A percentile compares a stretch with the other conserved stretches of the same genome.
Evolutionary conservation across 2,113 vertebrate species (phyloP).

Genomic region (Barnardius zonarius): DNA sequence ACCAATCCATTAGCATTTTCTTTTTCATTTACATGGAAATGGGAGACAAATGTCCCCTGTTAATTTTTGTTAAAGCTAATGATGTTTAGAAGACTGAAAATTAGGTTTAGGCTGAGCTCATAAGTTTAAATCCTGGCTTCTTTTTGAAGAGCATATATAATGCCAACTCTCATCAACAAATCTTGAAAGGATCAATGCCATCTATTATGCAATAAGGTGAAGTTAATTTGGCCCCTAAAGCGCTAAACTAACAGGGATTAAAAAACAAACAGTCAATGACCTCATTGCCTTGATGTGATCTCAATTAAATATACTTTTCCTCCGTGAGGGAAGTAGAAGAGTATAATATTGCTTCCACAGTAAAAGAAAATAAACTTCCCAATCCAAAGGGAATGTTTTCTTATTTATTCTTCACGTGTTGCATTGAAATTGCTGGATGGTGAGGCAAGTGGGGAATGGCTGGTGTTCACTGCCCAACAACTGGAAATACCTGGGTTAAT

Average conservation of each 20-base stretch:
- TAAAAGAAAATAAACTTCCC: conserved; percentile 54
- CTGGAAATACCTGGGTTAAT: not conserved
- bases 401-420: not conserved
- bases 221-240: conserved; percentile 44
- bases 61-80: not conserved
- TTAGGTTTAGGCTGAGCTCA: conserved; percentile 30
- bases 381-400: not conserved
- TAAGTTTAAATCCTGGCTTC: conserved; percentile 17
- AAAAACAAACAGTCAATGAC: conserved; percentile 56
- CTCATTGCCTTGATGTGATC: conserved; percentile 58
- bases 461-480: not conserved
- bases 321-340: not conserved
- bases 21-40: not conserved
- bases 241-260: conserved; percentile 42
- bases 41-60: not conserved
- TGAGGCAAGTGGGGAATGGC: not conserved
- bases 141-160: not conserved
- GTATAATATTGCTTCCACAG: conserved; percentile 4
- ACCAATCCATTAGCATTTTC: not conserved
- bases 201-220: conserved; percentile 31
- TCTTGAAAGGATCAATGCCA: conserved; percentile 45
- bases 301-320: conserved; percentile 43
- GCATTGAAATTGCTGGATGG: not conserved
- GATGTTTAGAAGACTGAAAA: conserved; percentile 9
- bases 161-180: conserved; percentile 1